Evolutionary conservation across 2,888 invertebrate genomes (phyloP).

Genomic region (Tachina fera): DNA sequence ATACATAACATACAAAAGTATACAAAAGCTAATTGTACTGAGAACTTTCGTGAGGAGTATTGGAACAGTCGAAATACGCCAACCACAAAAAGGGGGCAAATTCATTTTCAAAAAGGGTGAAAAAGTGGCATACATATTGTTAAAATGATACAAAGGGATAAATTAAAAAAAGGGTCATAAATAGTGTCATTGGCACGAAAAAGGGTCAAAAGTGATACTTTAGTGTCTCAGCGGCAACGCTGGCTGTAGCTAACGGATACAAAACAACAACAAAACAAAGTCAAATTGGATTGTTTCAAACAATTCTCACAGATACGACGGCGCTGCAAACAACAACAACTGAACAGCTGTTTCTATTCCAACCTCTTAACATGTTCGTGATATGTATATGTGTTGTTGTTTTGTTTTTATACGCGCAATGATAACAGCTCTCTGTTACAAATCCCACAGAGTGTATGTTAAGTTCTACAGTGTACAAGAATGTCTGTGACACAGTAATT

Average conservation of each 20-base stretch:
- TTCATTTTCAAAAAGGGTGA: too few relatives aligned
- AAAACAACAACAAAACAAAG: conserved; percentile 30
- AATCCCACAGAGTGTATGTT: conserved; percentile 11
- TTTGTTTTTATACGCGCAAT: not conserved
- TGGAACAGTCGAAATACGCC: too few relatives aligned
- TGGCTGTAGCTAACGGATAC: conserved; percentile 47
- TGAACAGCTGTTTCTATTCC: conserved; percentile 64
- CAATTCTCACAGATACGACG: conserved; percentile 44
- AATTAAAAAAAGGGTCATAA: too few relatives aligned
- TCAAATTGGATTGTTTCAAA: conserved; percentile 38
- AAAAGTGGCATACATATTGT: too few relatives aligned
- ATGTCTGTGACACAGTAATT: conserved; percentile 22
- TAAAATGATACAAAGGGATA: too few relatives aligned
- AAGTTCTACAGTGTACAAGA: not conserved
- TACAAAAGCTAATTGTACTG: too few relatives aligned
- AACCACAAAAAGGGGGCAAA: too few relatives aligned
- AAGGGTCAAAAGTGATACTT: too few relatives aligned
- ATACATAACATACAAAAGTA: too few relatives aligned
- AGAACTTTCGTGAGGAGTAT: too few relatives aligned
- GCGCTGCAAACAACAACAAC: conserved; percentile 26
- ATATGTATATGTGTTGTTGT: not conserved
- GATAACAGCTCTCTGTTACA: conserved; percentile 24
- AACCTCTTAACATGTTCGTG: conserved; percentile 52
- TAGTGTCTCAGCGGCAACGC: too few relatives aligned
- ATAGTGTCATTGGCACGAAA: too few relatives aligned